A percentile compares a stretch with the other conserved stretches of the same genome.
Evolutionary conservation across 1,140 invertebrate species (phyloP).

Genomic region (Halictus rubicundus): DNA sequence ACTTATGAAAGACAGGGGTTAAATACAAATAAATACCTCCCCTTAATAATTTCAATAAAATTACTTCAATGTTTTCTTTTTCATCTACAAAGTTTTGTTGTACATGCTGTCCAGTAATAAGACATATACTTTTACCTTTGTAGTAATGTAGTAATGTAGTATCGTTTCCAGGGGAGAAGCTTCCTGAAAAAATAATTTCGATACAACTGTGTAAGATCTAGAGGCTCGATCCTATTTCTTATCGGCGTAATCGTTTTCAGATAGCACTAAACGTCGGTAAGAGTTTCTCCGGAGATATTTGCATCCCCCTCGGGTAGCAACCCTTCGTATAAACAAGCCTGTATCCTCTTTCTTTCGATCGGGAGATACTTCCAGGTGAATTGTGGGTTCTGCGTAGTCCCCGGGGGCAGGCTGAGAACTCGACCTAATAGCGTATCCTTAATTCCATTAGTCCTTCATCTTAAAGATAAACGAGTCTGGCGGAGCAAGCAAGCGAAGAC

Average conservation of each 20-base stretch:
- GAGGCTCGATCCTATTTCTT: constrained; percentile 17
- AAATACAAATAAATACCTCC: too few species aligned
- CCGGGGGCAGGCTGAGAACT: constrained; percentile 1
- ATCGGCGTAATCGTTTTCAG: constrained; percentile 55
- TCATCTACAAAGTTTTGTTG: too few species aligned
- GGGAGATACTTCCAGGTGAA: constrained; percentile 44
- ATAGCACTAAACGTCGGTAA: constrained; percentile 49
- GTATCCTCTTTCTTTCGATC: constrained; percentile 50
- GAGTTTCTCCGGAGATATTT: constrained; percentile 47
- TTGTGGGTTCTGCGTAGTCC: constrained; percentile 6
- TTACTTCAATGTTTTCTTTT: too few species aligned
- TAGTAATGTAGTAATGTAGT: too few species aligned
- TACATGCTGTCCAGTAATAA: too few species aligned
- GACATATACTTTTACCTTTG: too few species aligned
- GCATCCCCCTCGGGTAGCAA: constrained; percentile 48
- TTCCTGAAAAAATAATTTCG: neutral
- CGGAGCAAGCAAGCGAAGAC: neutral
- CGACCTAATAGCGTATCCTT: constrained; percentile 33
- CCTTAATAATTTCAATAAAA: too few species aligned
- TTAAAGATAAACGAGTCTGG: neutral
- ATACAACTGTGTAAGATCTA: constrained; percentile 34
- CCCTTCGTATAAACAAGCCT: constrained; percentile 52
- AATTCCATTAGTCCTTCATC: constrained; percentile 48
- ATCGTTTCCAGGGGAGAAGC: neutral
- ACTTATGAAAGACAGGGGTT: too few species aligned